Evolutionary conservation across 2,797 vertebrate species (phyloP).

Genomic region (Aselliscus stoliczkanus): DNA sequence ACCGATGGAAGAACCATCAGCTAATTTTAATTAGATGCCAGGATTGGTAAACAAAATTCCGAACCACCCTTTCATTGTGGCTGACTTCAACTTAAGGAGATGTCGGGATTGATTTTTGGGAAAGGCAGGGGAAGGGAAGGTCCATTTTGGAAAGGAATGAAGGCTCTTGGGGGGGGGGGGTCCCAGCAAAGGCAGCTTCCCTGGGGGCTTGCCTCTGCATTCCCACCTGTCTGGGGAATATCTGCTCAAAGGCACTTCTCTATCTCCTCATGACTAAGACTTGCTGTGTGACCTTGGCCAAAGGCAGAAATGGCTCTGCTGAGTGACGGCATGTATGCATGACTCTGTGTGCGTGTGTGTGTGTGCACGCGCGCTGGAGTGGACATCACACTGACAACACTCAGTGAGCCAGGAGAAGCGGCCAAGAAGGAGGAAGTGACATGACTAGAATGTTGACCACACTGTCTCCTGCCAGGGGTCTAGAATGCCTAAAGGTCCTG

Average conservation of each 20-base stretch:
- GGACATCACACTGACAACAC: background rate
- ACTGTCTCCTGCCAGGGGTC: background rate
- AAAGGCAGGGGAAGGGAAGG: constrained; percentile 30
- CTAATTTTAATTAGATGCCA: constrained; percentile 73
- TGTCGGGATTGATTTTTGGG: constrained; percentile 68
- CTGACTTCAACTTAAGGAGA: constrained; percentile 64
- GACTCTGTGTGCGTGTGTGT: no score
- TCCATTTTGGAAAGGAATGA: background rate
- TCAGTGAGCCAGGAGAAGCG: background rate
- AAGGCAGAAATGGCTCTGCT: background rate
- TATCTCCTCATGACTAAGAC: background rate
- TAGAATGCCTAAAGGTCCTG: background rate
- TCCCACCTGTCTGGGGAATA: no score
- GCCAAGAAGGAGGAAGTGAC: background rate
- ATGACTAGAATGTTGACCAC: background rate
- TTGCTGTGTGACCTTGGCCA: constrained; percentile 20
- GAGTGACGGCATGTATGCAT: no score
- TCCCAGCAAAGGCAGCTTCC: background rate
- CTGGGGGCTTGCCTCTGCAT: accelerated
- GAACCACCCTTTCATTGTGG: constrained; percentile 59
- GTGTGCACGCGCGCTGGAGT: background rate
- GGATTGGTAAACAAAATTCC: constrained; percentile 65
- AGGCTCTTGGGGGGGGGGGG: background rate
- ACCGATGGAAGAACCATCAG: constrained; percentile 56
- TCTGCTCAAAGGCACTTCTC: background rate